Evolutionary conservation across 2,888 invertebrate species (phyloP).

Genomic region (Emesis furor): DNA sequence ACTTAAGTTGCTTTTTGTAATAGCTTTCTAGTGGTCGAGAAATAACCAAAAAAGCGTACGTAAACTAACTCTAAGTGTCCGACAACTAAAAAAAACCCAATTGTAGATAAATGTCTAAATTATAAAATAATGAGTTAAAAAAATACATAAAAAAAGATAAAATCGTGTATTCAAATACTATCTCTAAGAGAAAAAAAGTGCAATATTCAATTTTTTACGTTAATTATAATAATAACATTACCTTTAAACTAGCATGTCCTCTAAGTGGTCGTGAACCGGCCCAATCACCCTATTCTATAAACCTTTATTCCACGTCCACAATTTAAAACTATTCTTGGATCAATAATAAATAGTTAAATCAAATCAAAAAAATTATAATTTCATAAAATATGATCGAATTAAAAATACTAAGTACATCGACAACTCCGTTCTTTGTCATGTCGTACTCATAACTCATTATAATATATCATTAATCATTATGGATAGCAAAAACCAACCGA

Average conservation of each 20-base stretch:
- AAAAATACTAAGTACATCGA: too few relatives aligned
- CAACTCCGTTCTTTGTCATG: too few relatives aligned
- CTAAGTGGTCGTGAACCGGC: not conserved
- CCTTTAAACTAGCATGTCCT: not conserved
- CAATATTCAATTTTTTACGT: not conserved
- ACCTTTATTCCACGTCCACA: too few relatives aligned
- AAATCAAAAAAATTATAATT: too few relatives aligned
- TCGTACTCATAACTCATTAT: too few relatives aligned
- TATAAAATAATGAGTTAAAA: not conserved
- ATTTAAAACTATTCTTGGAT: too few relatives aligned
- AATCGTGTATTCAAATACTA: not conserved
- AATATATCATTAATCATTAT: too few relatives aligned
- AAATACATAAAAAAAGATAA: not conserved
- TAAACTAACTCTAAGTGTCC: not conserved
- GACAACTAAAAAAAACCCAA: not conserved
- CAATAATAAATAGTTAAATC: too few relatives aligned
- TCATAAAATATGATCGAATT: too few relatives aligned
- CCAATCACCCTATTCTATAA: too few relatives aligned
- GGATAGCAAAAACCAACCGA: too few relatives aligned
- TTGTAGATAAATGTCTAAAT: not conserved
- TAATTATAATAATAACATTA: not conserved
- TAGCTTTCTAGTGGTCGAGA: not conserved
- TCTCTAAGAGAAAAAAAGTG: not conserved
- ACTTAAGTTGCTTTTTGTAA: not conserved
- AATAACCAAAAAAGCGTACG: not conserved